phyloP scores from a whole-genome alignment of 1,140 invertebrate genomes.

The Pissodes strobi region DNA sequence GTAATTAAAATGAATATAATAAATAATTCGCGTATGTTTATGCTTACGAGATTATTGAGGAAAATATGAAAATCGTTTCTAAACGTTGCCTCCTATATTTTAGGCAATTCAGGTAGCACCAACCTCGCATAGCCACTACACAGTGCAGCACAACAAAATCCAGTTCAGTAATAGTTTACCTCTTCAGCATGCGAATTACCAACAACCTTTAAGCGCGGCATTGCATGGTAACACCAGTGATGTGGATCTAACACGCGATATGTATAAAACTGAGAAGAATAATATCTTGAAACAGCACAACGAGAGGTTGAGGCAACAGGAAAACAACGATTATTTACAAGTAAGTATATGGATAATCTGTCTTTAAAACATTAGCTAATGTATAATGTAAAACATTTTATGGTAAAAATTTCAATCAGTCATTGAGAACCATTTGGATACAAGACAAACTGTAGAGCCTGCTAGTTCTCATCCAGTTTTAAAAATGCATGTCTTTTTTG shows the following conservation, averaged over 20 bases:
- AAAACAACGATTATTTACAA: conserved; percentile 29
- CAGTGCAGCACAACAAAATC: conserved; percentile 53
- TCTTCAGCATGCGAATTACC: conserved; percentile 54
- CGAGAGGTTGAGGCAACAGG: conserved; percentile 39
- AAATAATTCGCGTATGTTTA: too few species aligned
- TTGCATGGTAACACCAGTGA: conserved; percentile 49
- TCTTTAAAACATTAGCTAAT: too few species aligned
- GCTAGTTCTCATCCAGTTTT: too few species aligned
- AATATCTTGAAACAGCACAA: conserved; percentile 60
- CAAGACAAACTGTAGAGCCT: too few species aligned
- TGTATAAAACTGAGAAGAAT: conserved; percentile 56
- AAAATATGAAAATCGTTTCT: too few species aligned
- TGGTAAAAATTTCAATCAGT: too few species aligned
- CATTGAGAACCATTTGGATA: too few species aligned
- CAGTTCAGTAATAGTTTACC: conserved; percentile 57
- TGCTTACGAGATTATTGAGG: too few species aligned
- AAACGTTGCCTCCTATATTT: neutral
- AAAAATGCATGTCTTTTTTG: too few species aligned
- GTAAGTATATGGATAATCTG: conserved; percentile 7
- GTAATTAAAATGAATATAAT: conserved; percentile 15
- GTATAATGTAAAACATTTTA: too few species aligned
- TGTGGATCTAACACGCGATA: conserved; percentile 41
- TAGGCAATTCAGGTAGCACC: conserved; percentile 18
- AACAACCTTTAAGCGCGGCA: conserved; percentile 51
- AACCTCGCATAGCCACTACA: conserved; percentile 49